phyloP scores from a whole-genome alignment of 2,797 vertebrate genomes.

The Sebastolobus alascanus region DNA sequence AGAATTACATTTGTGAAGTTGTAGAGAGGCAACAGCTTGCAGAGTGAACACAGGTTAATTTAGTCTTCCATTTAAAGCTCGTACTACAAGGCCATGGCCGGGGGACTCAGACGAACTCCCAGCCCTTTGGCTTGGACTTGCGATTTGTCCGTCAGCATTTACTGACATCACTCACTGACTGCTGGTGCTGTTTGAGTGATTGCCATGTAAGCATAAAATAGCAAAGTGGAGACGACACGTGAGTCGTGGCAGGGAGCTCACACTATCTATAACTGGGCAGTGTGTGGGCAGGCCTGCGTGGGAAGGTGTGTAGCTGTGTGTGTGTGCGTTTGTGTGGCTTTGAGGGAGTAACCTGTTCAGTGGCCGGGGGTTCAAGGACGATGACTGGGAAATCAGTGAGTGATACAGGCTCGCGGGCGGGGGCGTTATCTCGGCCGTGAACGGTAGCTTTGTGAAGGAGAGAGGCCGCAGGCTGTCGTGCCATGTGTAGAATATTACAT shows the following conservation, averaged over 20 bases:
- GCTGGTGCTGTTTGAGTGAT: slow-evolving; percentile 25
- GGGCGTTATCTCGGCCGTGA: background rate
- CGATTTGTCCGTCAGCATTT: slow-evolving; percentile 24
- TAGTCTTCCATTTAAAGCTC: slow-evolving; percentile 14
- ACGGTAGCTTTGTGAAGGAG: background rate
- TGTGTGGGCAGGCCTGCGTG: slow-evolving; percentile 56
- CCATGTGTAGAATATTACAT: background rate
- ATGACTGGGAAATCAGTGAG: slow-evolving; percentile 5
- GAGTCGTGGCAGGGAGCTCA: slow-evolving; percentile 40
- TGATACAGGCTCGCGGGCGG: background rate
- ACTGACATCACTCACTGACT: background rate
- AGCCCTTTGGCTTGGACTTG: background rate
- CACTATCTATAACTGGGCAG: slow-evolving; percentile 20
- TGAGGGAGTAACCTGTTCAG: background rate
- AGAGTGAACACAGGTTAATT: background rate
- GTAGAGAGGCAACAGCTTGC: background rate
- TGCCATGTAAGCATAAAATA: slow-evolving; percentile 39
- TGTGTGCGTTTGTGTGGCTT: background rate
- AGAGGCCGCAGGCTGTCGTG: background rate
- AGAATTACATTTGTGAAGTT: background rate
- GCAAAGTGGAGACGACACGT: slow-evolving; percentile 49
- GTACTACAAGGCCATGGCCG: background rate
- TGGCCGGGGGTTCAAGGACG: slow-evolving; percentile 45
- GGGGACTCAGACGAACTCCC: background rate
- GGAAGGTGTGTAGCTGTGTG: slow-evolving; percentile 37